Conservation (phyloP, 1,140 invertebrate genomes). For the Cecropterus lyciades region DNA sequence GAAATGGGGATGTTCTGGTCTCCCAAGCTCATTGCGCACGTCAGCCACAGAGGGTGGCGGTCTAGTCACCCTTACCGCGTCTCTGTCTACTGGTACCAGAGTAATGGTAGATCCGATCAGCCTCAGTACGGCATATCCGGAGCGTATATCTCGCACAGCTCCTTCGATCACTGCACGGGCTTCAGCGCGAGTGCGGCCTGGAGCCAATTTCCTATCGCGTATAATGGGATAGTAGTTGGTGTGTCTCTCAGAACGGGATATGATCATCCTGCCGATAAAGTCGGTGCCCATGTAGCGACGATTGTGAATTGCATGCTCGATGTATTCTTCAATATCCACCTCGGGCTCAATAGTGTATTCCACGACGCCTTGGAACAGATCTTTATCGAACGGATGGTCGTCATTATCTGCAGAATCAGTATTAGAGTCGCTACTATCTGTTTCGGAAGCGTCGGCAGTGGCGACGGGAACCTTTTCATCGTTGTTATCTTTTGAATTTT, state of each 20-base stretch:
- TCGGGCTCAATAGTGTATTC: too few species aligned
- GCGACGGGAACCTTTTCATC: too few species aligned
- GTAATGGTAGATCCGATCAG: background rate
- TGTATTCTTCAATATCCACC: background rate
- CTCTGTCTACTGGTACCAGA: background rate
- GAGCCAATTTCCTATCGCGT: background rate
- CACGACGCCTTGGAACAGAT: too few species aligned
- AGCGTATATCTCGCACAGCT: background rate
- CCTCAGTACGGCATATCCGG: background rate
- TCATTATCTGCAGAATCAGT: too few species aligned
- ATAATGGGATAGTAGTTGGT: background rate
- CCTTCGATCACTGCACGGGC: background rate
- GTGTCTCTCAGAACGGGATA: background rate
- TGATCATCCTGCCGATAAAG: background rate
- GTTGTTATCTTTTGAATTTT: too few species aligned
- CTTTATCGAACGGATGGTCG: too few species aligned
- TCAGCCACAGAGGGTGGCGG: too few species aligned
- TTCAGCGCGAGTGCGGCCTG: background rate
- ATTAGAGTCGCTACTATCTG: too few species aligned
- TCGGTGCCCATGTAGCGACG: background rate
- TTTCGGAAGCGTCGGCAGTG: too few species aligned
- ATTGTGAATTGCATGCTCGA: background rate
- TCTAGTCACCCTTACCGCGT: background rate
- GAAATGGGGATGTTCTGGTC: too few species aligned
- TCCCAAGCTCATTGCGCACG: too few species aligned